Evolutionary conservation across 1,140 invertebrate species (phyloP), one percentile per base, ranked within the genome.

Genomic region (Dufourea novaeangliae): DNA sequence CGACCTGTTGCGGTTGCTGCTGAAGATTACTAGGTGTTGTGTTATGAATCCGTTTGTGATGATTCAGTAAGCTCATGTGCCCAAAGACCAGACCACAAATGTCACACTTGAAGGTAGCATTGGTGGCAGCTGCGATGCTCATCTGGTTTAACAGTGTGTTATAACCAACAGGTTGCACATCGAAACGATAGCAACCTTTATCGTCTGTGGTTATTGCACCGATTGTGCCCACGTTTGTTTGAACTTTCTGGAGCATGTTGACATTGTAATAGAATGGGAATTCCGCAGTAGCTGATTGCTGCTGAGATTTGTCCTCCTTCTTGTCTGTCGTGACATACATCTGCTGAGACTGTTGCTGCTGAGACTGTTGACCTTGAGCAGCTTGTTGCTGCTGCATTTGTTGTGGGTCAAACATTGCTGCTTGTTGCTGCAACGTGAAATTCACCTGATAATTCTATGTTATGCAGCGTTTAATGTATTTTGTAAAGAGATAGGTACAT

Each of bases 41-140:
- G 81, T 94, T 94, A 87, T 96, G 96, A 85, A 96, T 95, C 70
- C 96, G 94, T 92, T 97, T 97, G 88, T 97, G 96, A 85, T 96
- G 95, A 91, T 96, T 97, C 0, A 97, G 90, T 56, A 97, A 88
- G 32, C 95, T 94, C 72, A 97, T 92, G 88, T 97, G 96, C 2
- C 95, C 95, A 89, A 97, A 97, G 92, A 96, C 96, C 41, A 97
- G 90, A 34, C 96, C 96, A 88, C 96, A 97, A 5, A 97, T 95
- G 91, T 97, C 96, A 90, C 96, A 97, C 91, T 97, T 97, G 88
- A 96, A 97, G 74, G 96, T 96, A 20, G 96, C 96, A 85, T 96
- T 95, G 84, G 96, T 96, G 59, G 96, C 92, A 14, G 93, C 92
- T 1, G 93, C 91, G 39, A 94, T 89, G 41, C 93, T 93, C 93